phyloP scores from a whole-genome alignment of 2,888 invertebrate genomes.

The Idaea biselata region DNA sequence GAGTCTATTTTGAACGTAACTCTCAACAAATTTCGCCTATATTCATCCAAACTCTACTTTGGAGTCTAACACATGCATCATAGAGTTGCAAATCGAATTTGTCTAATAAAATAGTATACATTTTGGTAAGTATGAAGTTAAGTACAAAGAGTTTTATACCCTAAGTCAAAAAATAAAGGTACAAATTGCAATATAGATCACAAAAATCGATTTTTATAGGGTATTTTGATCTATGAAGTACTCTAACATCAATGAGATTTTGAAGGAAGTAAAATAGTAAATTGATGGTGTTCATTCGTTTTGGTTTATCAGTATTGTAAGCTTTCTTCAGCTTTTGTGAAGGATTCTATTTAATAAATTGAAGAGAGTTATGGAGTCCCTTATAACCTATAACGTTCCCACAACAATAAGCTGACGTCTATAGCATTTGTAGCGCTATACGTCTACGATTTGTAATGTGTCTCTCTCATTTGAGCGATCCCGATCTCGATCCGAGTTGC shows the following conservation, averaged over 20 bases:
- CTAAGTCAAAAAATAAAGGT: neutral
- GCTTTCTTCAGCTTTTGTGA: neutral
- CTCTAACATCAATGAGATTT: neutral
- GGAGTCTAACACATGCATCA: neutral
- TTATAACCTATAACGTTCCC: too few species aligned
- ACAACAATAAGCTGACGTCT: too few species aligned
- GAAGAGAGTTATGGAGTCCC: neutral
- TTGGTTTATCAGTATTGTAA: neutral
- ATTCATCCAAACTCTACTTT: neutral
- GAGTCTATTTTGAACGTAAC: constrained; percentile 38
- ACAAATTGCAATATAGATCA: neutral
- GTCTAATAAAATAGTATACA: neutral
- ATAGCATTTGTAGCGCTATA: too few species aligned
- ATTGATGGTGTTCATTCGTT: constrained; percentile 3
- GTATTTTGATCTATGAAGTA: neutral
- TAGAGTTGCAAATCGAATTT: neutral
- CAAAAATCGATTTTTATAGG: neutral
- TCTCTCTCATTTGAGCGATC: too few species aligned
- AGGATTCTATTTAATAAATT: neutral
- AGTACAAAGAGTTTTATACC: neutral
- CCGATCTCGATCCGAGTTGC: too few species aligned
- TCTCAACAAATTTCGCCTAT: constrained; percentile 6
- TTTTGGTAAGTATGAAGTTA: neutral
- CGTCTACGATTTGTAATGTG: too few species aligned
- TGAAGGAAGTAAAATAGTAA: constrained; percentile 8